Evolutionary conservation across 2,888 invertebrate genomes (phyloP).

Genomic region (Catocala nupta): DNA sequence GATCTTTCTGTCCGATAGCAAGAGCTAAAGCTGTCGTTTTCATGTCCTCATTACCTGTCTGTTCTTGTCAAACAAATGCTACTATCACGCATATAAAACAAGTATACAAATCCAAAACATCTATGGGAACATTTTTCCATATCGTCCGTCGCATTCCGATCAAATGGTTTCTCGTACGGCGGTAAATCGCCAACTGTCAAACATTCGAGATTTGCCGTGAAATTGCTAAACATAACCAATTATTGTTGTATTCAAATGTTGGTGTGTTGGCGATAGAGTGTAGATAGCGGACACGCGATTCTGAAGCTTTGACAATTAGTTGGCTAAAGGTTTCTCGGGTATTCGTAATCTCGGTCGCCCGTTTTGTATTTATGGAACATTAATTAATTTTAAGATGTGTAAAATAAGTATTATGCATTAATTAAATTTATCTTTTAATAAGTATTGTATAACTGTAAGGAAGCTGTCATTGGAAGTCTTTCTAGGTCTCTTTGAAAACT

Average conservation of each 20-base stretch:
- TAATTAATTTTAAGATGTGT: too few species aligned
- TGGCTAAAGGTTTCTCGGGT: conserved; percentile 17
- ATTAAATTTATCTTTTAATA: too few species aligned
- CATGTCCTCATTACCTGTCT: too few species aligned
- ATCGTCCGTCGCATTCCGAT: conserved; percentile 44
- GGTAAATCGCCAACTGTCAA: conserved; percentile 60
- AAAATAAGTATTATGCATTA: too few species aligned
- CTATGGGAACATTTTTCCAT: conserved; percentile 49
- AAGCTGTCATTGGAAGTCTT: too few species aligned
- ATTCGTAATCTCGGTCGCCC: conserved; percentile 18
- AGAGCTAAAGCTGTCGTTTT: too few species aligned
- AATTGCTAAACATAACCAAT: conserved; percentile 69
- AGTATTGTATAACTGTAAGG: too few species aligned
- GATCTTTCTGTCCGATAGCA: too few species aligned
- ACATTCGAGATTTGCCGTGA: conserved; percentile 61
- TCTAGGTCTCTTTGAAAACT: too few species aligned
- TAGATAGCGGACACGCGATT: conserved; percentile 40
- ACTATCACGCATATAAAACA: conserved; percentile 1
- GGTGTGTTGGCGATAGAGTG: conserved; percentile 32
- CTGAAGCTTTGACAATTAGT: conserved; percentile 25
- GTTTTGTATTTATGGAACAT: conserved; percentile 15
- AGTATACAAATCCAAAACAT: conserved; percentile 9
- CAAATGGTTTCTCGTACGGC: conserved; percentile 32
- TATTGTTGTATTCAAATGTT: conserved; percentile 53
- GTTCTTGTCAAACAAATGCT: background rate